A percentile compares a stretch with the other conserved stretches of the same genome.
phyloP scores from a whole-genome alignment of 1,140 invertebrate genomes.

The Bemisia tabaci region DNA sequence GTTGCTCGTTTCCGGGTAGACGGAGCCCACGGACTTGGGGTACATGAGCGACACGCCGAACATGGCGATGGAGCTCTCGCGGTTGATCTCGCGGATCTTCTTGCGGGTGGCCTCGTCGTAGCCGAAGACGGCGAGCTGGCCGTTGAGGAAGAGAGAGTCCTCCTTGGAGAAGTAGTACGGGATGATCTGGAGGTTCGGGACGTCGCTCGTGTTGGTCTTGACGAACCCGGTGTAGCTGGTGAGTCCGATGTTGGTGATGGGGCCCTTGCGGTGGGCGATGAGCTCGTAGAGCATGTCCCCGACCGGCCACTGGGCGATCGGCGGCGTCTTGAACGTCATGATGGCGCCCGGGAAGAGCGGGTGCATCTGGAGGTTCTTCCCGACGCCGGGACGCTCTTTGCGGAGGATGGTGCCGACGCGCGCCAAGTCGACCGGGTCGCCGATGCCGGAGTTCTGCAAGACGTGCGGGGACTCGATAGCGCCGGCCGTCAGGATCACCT shows the following conservation, averaged over 20 bases:
- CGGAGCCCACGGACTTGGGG: slow-evolving; percentile 33
- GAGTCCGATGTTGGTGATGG: slow-evolving; percentile 3
- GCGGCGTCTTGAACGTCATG: slow-evolving; percentile 4
- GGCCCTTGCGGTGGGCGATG: neutral
- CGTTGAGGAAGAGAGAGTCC: neutral
- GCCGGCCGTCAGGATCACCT: slow-evolving; percentile 59
- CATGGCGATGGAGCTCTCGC: slow-evolving; percentile 39
- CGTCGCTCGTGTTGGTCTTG: neutral
- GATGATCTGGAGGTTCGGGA: slow-evolving; percentile 6
- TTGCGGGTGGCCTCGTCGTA: slow-evolving; percentile 59
- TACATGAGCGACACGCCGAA: slow-evolving; percentile 34
- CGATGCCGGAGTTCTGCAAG: slow-evolving; percentile 34
- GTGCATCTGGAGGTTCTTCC: slow-evolving; percentile 66
- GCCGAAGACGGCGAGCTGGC: slow-evolving; percentile 2
- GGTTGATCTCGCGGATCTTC: slow-evolving; percentile 31
- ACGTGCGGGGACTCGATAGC: slow-evolving; percentile 53
- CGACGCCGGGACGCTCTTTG: slow-evolving; percentile 35
- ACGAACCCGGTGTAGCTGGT: slow-evolving; percentile 2
- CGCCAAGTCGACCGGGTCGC: slow-evolving; percentile 28
- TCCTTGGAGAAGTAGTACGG: slow-evolving; percentile 5
- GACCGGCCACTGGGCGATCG: neutral
- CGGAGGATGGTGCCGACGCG: slow-evolving; percentile 37
- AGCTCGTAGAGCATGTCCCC: neutral
- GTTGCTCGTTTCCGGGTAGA: slow-evolving; percentile 34
- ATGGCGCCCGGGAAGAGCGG: slow-evolving; percentile 8